Evolutionary conservation across 2,888 invertebrate genomes (phyloP), one percentile per base, ranked within the genome.

Genomic region (Ennomos erosarius): DNA sequence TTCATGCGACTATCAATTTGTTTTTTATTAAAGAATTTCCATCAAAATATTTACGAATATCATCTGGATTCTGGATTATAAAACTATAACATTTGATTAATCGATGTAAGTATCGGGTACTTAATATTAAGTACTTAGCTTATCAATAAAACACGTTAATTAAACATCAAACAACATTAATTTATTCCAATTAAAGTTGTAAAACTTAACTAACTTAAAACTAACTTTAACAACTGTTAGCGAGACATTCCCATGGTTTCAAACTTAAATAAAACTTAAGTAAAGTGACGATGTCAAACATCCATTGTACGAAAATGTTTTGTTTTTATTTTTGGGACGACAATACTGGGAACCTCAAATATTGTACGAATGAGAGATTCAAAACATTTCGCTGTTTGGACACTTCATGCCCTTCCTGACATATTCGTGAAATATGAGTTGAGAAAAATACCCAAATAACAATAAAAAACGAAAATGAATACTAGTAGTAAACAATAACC

Each of bases 281-380:
- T 65, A 47, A 57, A 54, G 42, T 45, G 51, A 50, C 50, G 59
- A 61, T 59, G 58, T 57, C 59, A 67, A 65, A 66, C 67, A 63
- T 47, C 26, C 56, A 62, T 67, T 71, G 69, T 71, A 51, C 34
- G 39, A 45, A 55, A 38, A 26, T 26, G 26, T 26, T 46, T 40
- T 67, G 58, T 69, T 66, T 52, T 64, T 52, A 54, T 60, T 56
- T 62, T 66, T 58, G 46, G 50, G 38, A 16, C 50, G 55, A 71
- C 71, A 71, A 71, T 71, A 62, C 64, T 71, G 71, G 47, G 70
- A 71, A 67, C 52, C 49, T 55, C 42, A 55, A 55, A 62, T 55
- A 64, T 61, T 55, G 51, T 59, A 54, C 61, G 49, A 62, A 52
- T 56, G 58, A 53, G 61, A 66, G 58, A 62, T 54, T 59, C 49